A percentile compares a stretch with the other conserved stretches of the same genome.
These are phyloP conservation scores for Takifugu bimaculatus DNA, from an alignment of 2,113 vertebrate genomes.

Conservation along the genomic window DNA sequence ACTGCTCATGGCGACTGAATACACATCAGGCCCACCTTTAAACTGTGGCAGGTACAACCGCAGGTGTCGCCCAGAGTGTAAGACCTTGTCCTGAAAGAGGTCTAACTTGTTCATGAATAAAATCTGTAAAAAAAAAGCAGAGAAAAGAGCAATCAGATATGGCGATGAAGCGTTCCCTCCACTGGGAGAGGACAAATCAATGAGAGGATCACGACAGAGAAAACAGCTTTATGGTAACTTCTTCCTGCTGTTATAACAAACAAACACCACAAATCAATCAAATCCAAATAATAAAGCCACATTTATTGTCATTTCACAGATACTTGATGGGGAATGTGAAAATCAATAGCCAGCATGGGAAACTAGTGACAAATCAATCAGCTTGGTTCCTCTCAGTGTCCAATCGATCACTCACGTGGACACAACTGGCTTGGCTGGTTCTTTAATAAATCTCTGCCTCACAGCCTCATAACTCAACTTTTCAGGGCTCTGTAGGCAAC, in stretches of 20 bases:
- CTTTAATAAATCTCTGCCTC: background rate
- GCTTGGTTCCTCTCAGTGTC: background rate
- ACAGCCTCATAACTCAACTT: slow-evolving; percentile 6
- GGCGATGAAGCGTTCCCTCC: slow-evolving; percentile 8
- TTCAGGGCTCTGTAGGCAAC: slow-evolving; percentile 18
- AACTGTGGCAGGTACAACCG: slow-evolving; percentile 71
- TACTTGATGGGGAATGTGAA: slow-evolving; percentile 13
- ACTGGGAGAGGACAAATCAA: slow-evolving; percentile 27
- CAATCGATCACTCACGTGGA: slow-evolving; percentile 17
- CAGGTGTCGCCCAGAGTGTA: slow-evolving; percentile 72
- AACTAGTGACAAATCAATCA: slow-evolving; percentile 30
- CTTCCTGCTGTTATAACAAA: slow-evolving; percentile 6
- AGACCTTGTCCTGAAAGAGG: slow-evolving; percentile 80
- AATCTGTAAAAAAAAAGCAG: slow-evolving; percentile 64
- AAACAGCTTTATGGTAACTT: slow-evolving; percentile 5
- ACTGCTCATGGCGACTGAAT: too few species aligned
- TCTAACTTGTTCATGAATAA: slow-evolving; percentile 82
- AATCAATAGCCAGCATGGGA: slow-evolving; percentile 21
- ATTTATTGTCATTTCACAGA: slow-evolving; percentile 21
- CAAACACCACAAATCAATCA: slow-evolving; percentile 32
- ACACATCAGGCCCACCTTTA: slow-evolving; percentile 62
- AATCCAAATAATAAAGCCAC: slow-evolving; percentile 1
- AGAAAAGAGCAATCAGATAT: slow-evolving; percentile 2
- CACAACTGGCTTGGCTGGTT: background rate
- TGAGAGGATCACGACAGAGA: slow-evolving; percentile 3